phyloP scores from a whole-genome alignment of 2,888 invertebrate species.

The Caenorhabditis becei region DNA sequence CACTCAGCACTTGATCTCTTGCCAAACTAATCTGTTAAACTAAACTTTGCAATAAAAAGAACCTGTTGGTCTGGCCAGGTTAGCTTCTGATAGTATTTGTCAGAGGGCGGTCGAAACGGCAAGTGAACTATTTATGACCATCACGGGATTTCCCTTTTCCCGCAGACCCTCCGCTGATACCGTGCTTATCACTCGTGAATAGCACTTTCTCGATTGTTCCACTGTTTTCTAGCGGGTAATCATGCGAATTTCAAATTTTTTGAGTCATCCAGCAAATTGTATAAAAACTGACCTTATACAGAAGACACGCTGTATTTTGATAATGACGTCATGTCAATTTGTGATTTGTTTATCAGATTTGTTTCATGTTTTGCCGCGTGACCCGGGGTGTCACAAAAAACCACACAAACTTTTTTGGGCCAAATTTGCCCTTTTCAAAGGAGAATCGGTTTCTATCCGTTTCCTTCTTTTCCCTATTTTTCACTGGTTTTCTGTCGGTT shows the following conservation, averaged over 20 bases:
- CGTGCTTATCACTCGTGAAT: conserved; percentile 12
- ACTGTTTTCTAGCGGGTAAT: neutral
- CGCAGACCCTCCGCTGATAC: conserved; percentile 14
- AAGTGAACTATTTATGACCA: conserved; percentile 44
- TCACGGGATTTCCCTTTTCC: conserved; percentile 40
- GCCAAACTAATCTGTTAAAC: conserved; percentile 28
- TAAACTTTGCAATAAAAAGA: conserved; percentile 46
- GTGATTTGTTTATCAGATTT: conserved; percentile 30
- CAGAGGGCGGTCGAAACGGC: conserved; percentile 8
- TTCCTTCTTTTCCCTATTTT: conserved; percentile 9
- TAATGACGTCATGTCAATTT: conserved; percentile 45
- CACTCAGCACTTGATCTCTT: conserved; percentile 7
- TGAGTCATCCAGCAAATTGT: too few species aligned
- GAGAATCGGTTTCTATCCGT: neutral
- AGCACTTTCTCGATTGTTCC: neutral
- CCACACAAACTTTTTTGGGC: conserved; percentile 23
- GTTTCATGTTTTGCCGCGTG: conserved; percentile 22
- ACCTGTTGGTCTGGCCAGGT: conserved; percentile 18
- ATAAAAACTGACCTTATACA: too few species aligned
- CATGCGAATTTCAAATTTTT: too few species aligned
- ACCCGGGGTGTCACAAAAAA: conserved; percentile 1
- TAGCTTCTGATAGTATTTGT: conserved; percentile 25
- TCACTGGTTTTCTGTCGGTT: neutral
- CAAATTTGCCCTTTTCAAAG: conserved; percentile 11
- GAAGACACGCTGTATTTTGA: too few species aligned